Evolutionary conservation across 92 coral and sea anemone species (phyloP).

Genomic region (Zoanthus sociatus): DNA sequence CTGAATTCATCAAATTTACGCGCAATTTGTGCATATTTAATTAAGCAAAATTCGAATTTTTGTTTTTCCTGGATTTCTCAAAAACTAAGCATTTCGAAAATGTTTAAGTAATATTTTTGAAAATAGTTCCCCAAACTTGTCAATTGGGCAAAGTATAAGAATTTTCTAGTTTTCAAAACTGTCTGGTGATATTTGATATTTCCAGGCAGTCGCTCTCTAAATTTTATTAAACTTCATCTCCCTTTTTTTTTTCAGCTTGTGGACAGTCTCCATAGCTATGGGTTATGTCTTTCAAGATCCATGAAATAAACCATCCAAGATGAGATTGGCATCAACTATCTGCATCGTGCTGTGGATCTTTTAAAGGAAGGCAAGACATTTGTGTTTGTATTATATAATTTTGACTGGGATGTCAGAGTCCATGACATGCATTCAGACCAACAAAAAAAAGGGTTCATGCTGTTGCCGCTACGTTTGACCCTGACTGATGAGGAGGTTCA

Average conservation of each 20-base stretch:
- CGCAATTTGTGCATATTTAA: too few relatives aligned
- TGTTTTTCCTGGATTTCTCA: too few relatives aligned
- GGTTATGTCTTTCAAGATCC: constrained; percentile 33
- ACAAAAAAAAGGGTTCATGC: constrained; percentile 73
- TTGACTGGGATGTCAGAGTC: constrained; percentile 62
- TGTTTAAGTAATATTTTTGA: too few relatives aligned
- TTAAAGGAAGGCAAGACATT: constrained; percentile 55
- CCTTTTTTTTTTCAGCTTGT: constrained; percentile 33
- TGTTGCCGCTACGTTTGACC: constrained; percentile 61
- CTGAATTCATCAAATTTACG: too few relatives aligned
- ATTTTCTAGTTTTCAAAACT: too few relatives aligned
- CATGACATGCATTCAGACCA: constrained; percentile 68
- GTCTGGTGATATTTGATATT: too few relatives aligned
- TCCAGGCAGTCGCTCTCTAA: too few relatives aligned
- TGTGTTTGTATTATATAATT: constrained; percentile 60
- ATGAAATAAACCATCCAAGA: constrained; percentile 63
- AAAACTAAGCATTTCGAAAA: too few relatives aligned
- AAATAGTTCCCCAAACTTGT: too few relatives aligned
- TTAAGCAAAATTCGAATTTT: too few relatives aligned
- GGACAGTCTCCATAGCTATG: constrained; percentile 60
- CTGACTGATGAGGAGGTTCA: neutral
- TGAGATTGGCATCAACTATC: constrained; percentile 56
- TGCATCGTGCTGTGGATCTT: constrained; percentile 56
- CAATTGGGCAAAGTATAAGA: too few relatives aligned
- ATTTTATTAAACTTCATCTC: too few relatives aligned